Conservation (phyloP, 2,888 invertebrate species). For the Folsomia manolachei region DNA sequence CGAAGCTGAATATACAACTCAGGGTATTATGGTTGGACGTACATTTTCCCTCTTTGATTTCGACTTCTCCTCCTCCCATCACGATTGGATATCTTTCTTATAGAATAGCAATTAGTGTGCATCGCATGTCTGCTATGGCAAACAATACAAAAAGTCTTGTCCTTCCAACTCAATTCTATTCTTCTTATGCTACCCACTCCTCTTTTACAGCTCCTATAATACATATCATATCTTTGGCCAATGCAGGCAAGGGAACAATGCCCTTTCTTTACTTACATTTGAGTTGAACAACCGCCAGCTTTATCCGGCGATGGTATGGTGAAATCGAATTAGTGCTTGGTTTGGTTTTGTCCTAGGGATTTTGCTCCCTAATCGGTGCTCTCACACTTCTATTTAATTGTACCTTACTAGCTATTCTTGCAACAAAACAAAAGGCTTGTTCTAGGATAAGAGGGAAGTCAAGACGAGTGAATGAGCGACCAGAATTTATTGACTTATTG, state of each 20-base stretch:
- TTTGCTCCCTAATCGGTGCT: constrained; percentile 1
- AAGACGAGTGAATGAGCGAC: too few species aligned
- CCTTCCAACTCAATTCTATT: not conserved
- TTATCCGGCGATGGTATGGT: not conserved
- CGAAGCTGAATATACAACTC: too few species aligned
- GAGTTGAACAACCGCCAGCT: not conserved
- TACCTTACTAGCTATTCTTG: not conserved
- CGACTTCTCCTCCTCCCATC: not conserved
- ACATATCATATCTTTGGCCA: not conserved
- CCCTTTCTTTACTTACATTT: not conserved
- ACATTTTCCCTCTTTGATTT: not conserved
- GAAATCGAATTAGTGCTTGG: not conserved
- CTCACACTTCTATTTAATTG: not conserved
- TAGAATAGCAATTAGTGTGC: constrained; percentile 21
- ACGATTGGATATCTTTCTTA: not conserved
- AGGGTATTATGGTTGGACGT: not conserved
- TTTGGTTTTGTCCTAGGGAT: not conserved
- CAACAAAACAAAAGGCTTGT: not conserved
- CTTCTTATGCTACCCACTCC: too few species aligned
- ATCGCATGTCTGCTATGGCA: constrained; percentile 9
- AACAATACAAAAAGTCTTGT: constrained; percentile 11
- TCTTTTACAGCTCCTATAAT: not conserved
- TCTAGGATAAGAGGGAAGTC: not conserved
- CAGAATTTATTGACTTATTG: constrained; percentile 5
- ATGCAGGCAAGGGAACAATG: not conserved